Evolutionary conservation across 2,113 vertebrate genomes (phyloP), one percentile per base, ranked within the genome.

Genomic region (Strigops habroptila): DNA sequence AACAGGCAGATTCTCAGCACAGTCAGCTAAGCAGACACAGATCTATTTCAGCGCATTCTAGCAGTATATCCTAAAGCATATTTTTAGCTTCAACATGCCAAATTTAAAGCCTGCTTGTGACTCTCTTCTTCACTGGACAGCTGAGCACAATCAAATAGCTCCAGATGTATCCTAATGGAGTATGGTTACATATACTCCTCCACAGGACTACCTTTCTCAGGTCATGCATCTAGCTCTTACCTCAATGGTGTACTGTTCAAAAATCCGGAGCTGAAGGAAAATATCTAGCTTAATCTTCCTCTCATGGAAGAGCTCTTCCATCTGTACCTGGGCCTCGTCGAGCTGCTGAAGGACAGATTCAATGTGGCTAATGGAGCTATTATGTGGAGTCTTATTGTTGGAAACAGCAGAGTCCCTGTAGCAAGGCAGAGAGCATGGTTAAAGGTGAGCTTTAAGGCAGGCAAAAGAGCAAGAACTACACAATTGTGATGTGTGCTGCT

Each of bases 291-390:
- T 99, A 95, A 99, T 99, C 96, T 99, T 99, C 82, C 99, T 98
- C 78, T 99, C 99, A 5, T 99, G 99, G 95, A 99, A 99, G 49
- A 99, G 98, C 77, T 99, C 99, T 96, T 99, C 99, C 99, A 99
- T 99, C 98, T 99, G 99, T 57, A 99, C 99, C 96, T 99, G 99
- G 23, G 99, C 99, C 90, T 99, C 99, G 9, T 99, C 99, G 28
- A 99, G 98, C 96, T 99, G 99, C 98, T 99, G 99, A 28, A 99
- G 98, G 82, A 99, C 99, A 4, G 99, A 99, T 92, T 99, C 99
- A 5, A 99, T 99, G 98, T 99, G 99, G 82, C 99, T 99, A 87
- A 99, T 99, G 93, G 99, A 99, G 95, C 99, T 99, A 87, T 98
- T 98, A 96, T 99, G 99, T 6, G 99, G 99, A 4, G 99, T 98